Conservation (phyloP, 2,113 vertebrate species). For the Isurus oxyrinchus region DNA sequence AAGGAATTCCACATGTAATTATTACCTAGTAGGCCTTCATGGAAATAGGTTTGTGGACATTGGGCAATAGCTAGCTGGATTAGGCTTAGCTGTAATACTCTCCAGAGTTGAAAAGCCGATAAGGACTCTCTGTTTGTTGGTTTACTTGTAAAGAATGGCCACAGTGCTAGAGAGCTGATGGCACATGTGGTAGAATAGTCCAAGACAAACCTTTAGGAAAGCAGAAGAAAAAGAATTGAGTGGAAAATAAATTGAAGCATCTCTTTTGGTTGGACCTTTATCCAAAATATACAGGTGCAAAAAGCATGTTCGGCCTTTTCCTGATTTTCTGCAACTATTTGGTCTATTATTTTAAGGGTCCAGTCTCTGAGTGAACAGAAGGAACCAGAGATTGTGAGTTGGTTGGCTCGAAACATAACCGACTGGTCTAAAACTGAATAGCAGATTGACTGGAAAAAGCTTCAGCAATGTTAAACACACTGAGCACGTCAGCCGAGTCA, state of each 20-base stretch:
- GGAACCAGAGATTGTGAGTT: background rate
- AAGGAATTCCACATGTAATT: background rate
- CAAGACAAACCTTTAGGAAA: background rate
- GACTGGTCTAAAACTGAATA: background rate
- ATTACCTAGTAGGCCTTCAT: background rate
- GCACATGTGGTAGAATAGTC: background rate
- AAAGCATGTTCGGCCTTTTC: background rate
- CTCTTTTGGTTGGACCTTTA: background rate
- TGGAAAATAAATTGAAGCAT: background rate
- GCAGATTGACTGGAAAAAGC: background rate
- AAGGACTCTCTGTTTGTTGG: background rate
- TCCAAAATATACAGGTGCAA: background rate
- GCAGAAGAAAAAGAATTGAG: background rate
- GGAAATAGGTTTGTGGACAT: background rate
- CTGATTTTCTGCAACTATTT: background rate
- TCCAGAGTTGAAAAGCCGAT: background rate
- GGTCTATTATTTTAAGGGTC: background rate
- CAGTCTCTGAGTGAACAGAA: background rate
- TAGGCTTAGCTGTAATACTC: background rate
- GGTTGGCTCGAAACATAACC: background rate
- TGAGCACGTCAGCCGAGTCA: background rate
- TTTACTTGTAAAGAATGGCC: background rate
- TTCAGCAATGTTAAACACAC: background rate
- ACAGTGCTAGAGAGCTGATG: background rate
- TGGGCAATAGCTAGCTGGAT: background rate